phyloP scores from a whole-genome alignment of 2,797 vertebrate species.

The Balearica regulorum region DNA sequence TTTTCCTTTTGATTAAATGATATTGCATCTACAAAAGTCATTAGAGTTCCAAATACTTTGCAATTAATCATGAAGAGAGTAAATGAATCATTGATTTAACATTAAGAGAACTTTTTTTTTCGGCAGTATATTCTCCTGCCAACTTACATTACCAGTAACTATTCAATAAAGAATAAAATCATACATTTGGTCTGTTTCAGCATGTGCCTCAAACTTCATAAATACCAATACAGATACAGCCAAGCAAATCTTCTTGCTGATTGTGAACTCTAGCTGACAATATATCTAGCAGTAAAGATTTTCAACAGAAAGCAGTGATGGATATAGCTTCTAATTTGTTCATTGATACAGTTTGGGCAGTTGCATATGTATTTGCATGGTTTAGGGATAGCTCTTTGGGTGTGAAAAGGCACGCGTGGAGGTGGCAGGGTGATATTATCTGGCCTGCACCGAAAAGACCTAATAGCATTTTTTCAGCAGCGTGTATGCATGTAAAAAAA shows the following conservation, averaged over 20 bases:
- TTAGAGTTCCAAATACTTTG: slow-evolving; percentile 27
- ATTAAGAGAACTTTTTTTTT: neutral
- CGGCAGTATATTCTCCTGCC: neutral
- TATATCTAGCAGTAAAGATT: neutral
- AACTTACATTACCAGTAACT: slow-evolving; percentile 4
- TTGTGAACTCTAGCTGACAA: neutral
- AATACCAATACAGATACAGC: neutral
- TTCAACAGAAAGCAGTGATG: neutral
- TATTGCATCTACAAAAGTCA: slow-evolving; percentile 34
- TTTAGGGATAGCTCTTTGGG: neutral
- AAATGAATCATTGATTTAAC: slow-evolving; percentile 66
- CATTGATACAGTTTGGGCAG: neutral
- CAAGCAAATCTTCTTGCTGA: neutral
- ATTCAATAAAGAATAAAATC: slow-evolving; percentile 45
- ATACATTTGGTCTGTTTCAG: neutral
- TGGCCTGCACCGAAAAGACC: neutral
- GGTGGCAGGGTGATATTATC: neutral
- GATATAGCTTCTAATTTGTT: neutral
- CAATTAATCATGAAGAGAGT: slow-evolving; percentile 41
- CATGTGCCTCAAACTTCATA: neutral
- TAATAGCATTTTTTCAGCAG: neutral
- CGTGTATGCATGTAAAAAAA: neutral
- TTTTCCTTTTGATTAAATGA: slow-evolving; percentile 6
- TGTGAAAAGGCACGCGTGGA: neutral
- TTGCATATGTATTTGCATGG: neutral